phyloP scores from a whole-genome alignment of 2,113 vertebrate genomes.

The Guaruba guarouba region DNA sequence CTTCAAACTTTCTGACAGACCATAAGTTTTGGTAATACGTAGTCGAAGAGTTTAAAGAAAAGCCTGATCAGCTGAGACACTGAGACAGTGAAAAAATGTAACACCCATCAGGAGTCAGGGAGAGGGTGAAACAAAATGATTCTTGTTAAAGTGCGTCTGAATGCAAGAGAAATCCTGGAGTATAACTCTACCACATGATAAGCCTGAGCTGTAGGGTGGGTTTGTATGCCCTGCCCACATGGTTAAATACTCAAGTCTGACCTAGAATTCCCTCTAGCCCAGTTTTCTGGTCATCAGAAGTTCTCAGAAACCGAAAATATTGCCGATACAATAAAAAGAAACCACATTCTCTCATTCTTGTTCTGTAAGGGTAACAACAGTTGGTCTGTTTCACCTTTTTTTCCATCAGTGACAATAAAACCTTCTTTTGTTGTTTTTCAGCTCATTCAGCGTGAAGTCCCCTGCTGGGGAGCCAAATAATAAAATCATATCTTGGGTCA shows the following conservation, averaged over 20 bases:
- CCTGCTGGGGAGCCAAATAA: neutral
- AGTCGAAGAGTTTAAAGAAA: neutral
- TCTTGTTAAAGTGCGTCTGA: neutral
- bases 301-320: slow-evolving; percentile 11
- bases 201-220: neutral
- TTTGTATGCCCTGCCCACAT: neutral
- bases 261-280: neutral
- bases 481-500: slow-evolving; percentile 14
- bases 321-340: neutral
- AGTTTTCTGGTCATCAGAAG: neutral
- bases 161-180: neutral
- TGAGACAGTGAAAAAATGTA: neutral
- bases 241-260: neutral
- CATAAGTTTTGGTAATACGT: neutral
- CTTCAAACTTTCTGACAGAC: neutral
- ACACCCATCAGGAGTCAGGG: neutral
- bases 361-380: neutral
- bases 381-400: slow-evolving; percentile 11
- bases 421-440: slow-evolving; percentile 5
- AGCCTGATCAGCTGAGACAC: neutral
- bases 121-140: neutral
- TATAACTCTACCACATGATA: neutral
- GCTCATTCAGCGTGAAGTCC: slow-evolving; percentile 3
- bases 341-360: neutral
- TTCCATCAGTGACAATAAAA: slow-evolving; percentile 33